phyloP scores from a whole-genome alignment of 53 echinoderm and acorn worm species.

The Apostichopus leukothele region DNA sequence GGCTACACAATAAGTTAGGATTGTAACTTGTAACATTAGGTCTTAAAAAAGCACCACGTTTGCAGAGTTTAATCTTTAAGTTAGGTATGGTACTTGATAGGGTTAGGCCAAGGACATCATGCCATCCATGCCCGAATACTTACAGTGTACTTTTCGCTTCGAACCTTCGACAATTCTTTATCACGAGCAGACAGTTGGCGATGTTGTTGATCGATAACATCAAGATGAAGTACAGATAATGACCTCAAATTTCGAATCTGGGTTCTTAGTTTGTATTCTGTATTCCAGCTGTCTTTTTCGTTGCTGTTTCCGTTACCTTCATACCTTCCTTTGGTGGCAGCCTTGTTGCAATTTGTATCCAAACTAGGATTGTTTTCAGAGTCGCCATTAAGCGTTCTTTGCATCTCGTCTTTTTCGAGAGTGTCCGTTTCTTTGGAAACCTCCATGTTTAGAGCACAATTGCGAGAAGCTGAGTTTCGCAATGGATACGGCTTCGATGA shows the following conservation, averaged over 20 bases:
- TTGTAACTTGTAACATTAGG: neutral
- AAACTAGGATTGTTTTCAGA: conserved; percentile 43
- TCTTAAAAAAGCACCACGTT: neutral
- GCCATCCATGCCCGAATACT: conserved; percentile 1
- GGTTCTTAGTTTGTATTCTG: conserved; percentile 51
- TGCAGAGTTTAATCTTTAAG: too few species aligned
- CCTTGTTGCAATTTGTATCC: conserved; percentile 28
- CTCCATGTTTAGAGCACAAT: conserved; percentile 47
- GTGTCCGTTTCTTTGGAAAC: conserved; percentile 30
- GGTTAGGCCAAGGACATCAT: neutral
- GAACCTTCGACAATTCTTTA: conserved; percentile 78
- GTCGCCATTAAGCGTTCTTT: conserved; percentile 14
- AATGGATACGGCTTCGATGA: conserved; percentile 65
- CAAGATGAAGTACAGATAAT: conserved; percentile 90
- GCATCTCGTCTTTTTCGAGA: conserved; percentile 8
- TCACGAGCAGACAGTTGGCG: conserved; percentile 69
- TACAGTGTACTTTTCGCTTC: conserved; percentile 93
- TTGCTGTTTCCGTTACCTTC: neutral
- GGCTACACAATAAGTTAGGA: too few species aligned
- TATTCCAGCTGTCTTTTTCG: neutral
- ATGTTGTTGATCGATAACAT: conserved; percentile 94
- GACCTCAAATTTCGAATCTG: conserved; percentile 86
- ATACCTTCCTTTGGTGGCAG: conserved; percentile 1
- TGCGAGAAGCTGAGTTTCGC: conserved; percentile 64
- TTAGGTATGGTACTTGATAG: too few species aligned